These are phyloP conservation scores for Oryzias celebensis DNA, from an alignment of 2,113 vertebrate genomes.

Conservation along the genomic window DNA sequence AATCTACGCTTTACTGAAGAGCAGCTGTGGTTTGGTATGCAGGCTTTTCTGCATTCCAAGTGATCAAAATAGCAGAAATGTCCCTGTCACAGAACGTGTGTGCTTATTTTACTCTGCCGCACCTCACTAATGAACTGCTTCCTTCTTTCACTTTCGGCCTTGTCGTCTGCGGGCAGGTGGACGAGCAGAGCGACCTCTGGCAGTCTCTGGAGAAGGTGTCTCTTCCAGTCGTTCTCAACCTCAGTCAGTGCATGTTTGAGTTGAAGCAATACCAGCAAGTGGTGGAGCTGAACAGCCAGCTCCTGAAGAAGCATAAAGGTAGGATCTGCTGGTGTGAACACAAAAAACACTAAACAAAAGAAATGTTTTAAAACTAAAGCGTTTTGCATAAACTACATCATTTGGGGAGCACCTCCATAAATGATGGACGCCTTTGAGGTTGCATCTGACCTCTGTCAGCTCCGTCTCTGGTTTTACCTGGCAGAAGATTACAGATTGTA, in stretches of 20 bases:
- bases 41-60: conserved; percentile 22
- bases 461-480: conserved; percentile 48
- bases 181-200: conserved; percentile 83
- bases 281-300: conserved; percentile 83
- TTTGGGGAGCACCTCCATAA: background rate
- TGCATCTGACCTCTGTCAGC: too few species aligned
- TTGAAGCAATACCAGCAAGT: conserved; percentile 84
- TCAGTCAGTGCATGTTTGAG: conserved; percentile 91
- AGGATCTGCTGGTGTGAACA: background rate
- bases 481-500: too few species aligned
- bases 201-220: conserved; percentile 88
- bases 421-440: too few species aligned
- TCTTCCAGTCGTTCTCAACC: conserved; percentile 87
- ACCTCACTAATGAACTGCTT: conserved; percentile 28
- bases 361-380: background rate
- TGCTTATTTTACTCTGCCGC: conserved; percentile 32
- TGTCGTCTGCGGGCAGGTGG: conserved; percentile 74
- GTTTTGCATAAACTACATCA: conserved; percentile 7
- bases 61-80: conserved; percentile 64
- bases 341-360: background rate
- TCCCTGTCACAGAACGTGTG: conserved; percentile 44
- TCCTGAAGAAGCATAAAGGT: conserved; percentile 88
- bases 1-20: conserved; percentile 27
- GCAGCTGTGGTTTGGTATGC: conserved; percentile 49
- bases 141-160: conserved; percentile 3